Conservation (phyloP, 2,888 invertebrate genomes). For the Lacanobia oleracea region DNA sequence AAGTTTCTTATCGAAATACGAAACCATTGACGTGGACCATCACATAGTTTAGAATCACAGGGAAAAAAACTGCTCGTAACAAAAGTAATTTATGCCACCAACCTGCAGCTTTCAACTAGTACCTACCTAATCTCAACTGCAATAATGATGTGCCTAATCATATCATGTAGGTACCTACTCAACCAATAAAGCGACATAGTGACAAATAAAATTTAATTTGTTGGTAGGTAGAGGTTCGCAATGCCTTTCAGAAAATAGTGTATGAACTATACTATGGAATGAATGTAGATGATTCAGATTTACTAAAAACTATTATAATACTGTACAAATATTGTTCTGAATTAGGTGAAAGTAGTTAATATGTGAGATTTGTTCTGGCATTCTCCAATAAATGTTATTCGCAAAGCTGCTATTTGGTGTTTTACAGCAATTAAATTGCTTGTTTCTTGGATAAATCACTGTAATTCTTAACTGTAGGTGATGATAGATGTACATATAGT, state of each 20-base stretch:
- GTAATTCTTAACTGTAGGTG: not conserved
- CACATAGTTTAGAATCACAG: not conserved
- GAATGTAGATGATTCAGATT: not conserved
- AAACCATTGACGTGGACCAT: not conserved
- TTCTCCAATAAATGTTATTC: not conserved
- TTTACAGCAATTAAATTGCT: not conserved
- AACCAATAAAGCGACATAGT: not conserved
- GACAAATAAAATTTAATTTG: conserved; percentile 1
- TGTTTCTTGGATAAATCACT: not conserved
- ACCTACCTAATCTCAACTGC: not conserved
- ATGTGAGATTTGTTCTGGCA: not conserved
- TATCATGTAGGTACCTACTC: not conserved
- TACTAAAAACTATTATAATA: no score
- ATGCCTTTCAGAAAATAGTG: not conserved
- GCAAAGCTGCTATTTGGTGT: not conserved
- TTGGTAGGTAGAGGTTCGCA: not conserved
- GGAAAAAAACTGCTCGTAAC: not conserved
- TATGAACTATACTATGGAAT: not conserved
- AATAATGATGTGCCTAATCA: conserved; percentile 18
- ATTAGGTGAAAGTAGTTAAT: not conserved
- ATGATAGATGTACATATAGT: not conserved
- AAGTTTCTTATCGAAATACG: not conserved
- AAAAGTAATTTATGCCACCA: not conserved
- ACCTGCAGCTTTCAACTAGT: not conserved
- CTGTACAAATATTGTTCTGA: not conserved